Percentiles rank a stretch among this genome's conserved stretches.
Conservation (phyloP, 2,113 vertebrate genomes). For the Poeciliopsis retropinna region DNA sequence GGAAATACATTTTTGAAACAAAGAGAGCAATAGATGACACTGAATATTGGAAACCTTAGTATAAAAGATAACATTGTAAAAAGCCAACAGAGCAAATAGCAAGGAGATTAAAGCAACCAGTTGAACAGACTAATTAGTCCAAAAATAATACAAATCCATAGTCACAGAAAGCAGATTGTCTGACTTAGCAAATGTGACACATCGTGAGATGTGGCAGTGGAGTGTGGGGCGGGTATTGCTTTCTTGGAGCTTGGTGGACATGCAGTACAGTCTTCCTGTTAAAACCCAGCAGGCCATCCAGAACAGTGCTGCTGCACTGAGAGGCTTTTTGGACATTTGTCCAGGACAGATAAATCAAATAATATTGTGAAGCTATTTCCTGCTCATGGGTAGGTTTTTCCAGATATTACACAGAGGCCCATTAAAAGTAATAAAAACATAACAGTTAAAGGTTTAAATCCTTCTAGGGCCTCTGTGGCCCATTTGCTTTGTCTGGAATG, state of each 20-base stretch:
- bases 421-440: background rate
- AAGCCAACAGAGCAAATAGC: background rate
- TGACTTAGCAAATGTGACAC: slow-evolving; percentile 22
- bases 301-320: background rate
- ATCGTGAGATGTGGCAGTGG: slow-evolving; percentile 36
- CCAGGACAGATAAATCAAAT: background rate
- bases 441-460: background rate
- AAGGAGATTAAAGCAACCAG: background rate
- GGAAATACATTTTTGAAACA: background rate
- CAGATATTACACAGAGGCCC: background rate
- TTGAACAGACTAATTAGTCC: background rate
- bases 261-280: slow-evolving; percentile 20
- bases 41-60: background rate
- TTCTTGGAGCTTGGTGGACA: slow-evolving; percentile 6
- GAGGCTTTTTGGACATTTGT: background rate
- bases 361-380: background rate
- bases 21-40: background rate
- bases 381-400: background rate
- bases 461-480: background rate
- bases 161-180: background rate
- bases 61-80: background rate
- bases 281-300: slow-evolving; percentile 1
- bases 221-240: slow-evolving; percentile 15
- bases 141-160: background rate
- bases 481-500: background rate